A percentile compares a stretch with the other conserved stretches of the same genome.
These are phyloP conservation scores for Xylophagus ater DNA, from an alignment of 2,888 invertebrate genomes.

Conservation along the genomic window DNA sequence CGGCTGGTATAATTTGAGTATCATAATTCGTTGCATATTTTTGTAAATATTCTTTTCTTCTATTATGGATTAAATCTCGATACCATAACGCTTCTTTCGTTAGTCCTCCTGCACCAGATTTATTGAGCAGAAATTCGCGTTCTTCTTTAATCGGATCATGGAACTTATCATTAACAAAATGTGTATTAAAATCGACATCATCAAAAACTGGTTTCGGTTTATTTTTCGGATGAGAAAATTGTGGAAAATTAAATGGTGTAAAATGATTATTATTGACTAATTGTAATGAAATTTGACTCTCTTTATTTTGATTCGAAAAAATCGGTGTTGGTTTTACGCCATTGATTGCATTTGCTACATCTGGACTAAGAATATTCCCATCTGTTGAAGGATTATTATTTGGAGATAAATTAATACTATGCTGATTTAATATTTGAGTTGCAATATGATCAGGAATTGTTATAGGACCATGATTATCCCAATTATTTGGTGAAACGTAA, in stretches of 20 bases:
- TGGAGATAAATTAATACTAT: constrained; percentile 28
- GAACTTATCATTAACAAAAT: constrained; percentile 13
- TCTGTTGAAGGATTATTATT: constrained; percentile 20
- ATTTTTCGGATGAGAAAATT: constrained; percentile 3
- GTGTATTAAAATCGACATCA: constrained; percentile 1
- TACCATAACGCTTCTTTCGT: constrained; percentile 17
- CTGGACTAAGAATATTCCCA: constrained; percentile 12
- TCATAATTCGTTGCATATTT: constrained; percentile 10
- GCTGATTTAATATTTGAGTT: constrained; percentile 24
- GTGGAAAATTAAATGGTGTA: constrained; percentile 8
- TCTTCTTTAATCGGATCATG: constrained; percentile 10
- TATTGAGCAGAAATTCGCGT: not conserved
- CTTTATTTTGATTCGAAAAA: constrained; percentile 5
- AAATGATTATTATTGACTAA: constrained; percentile 11
- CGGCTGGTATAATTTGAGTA: constrained; percentile 6
- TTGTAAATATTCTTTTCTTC: constrained; percentile 11
- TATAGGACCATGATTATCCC: constrained; percentile 14
- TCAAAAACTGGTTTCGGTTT: constrained; percentile 1
- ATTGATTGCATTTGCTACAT: constrained; percentile 12
- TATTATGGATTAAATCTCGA: constrained; percentile 12
- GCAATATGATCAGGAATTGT: constrained; percentile 24
- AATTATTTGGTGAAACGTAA: not conserved
- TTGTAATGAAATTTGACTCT: constrained; percentile 3
- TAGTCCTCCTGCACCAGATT: not conserved
- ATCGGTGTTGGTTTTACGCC: constrained; percentile 5